Evolutionary conservation across 2,888 invertebrate species (phyloP).

Genomic region (Drosophila quinaria): DNA sequence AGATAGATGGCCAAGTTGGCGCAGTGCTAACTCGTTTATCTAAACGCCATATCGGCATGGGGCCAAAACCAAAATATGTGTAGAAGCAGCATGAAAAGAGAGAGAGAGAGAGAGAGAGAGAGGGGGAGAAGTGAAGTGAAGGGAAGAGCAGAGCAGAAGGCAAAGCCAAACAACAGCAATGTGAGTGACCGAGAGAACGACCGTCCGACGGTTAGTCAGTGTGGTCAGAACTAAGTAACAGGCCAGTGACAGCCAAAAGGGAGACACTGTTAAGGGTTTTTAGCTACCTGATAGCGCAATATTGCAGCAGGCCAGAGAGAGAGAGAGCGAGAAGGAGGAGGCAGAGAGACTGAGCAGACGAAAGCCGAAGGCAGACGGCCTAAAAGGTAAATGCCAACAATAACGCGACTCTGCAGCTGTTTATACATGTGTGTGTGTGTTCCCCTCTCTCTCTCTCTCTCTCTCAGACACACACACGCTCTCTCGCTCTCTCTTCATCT

Average conservation of each 20-base stretch:
- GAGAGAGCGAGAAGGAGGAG: neutral
- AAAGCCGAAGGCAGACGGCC: constrained; percentile 8
- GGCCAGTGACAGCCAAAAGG: constrained; percentile 9
- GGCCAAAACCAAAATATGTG: constrained; percentile 6
- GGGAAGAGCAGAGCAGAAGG: neutral
- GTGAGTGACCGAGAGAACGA: constrained; percentile 41
- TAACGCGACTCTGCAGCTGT: constrained; percentile 12
- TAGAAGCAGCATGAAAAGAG: neutral
- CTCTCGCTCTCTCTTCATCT: neutral
- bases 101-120: neutral
- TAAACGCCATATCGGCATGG: constrained; percentile 35
- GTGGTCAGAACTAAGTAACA: constrained; percentile 39
- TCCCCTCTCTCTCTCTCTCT: neutral
- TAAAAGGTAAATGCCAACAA: constrained; percentile 36
- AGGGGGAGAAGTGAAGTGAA: neutral
- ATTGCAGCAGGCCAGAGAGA: constrained; percentile 5
- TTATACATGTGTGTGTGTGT: constrained; percentile 5
- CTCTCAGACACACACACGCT: neutral
- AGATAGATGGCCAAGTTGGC: constrained; percentile 47
- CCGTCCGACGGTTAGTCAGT: constrained; percentile 26
- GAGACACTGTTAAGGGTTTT: constrained; percentile 19
- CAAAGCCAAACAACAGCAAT: constrained; percentile 30
- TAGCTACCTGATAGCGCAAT: constrained; percentile 28
- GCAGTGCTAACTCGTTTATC: constrained; percentile 59
- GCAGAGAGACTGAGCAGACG: neutral